A percentile compares a stretch with the other conserved stretches of the same genome.
Evolutionary conservation across 2,888 invertebrate genomes (phyloP).

Genomic region (Amiota mariae): DNA sequence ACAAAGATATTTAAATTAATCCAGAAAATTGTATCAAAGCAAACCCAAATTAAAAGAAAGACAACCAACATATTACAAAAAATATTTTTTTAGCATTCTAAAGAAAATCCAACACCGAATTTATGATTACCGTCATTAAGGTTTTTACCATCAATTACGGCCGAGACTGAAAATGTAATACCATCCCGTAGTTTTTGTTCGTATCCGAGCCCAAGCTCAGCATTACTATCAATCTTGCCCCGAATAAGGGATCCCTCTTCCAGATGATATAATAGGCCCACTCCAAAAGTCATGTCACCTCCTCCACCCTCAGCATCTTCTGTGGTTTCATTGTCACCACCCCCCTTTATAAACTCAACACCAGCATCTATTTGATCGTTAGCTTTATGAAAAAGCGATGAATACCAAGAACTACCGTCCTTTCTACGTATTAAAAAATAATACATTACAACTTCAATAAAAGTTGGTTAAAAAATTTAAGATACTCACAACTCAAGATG

Average conservation of each 20-base stretch:
- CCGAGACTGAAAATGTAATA: constrained; percentile 90
- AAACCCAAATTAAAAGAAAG: neutral
- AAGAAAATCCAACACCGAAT: constrained; percentile 92
- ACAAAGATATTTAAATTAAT: neutral
- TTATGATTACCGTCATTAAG: constrained; percentile 96
- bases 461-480: neutral
- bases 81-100: constrained; percentile 82
- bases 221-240: constrained; percentile 93
- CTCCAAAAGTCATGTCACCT: constrained; percentile 88
- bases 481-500: constrained; percentile 89
- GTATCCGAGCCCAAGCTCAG: constrained; percentile 92
- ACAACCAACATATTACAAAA: neutral
- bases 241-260: constrained; percentile 88
- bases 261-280: constrained; percentile 88
- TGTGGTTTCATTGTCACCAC: neutral
- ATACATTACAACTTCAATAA: neutral
- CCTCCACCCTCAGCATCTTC: constrained; percentile 77
- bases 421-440: constrained; percentile 37
- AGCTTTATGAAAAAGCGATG: constrained; percentile 50
- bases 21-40: neutral
- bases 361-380: constrained; percentile 47
- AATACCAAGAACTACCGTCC: constrained; percentile 42
- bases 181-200: constrained; percentile 92
- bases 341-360: constrained; percentile 40
- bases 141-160: constrained; percentile 78